Percentiles rank a stretch among this genome's conserved stretches.
Evolutionary conservation across 2,113 vertebrate species (phyloP).

Genomic region (Tragelaphus buxtoni): DNA sequence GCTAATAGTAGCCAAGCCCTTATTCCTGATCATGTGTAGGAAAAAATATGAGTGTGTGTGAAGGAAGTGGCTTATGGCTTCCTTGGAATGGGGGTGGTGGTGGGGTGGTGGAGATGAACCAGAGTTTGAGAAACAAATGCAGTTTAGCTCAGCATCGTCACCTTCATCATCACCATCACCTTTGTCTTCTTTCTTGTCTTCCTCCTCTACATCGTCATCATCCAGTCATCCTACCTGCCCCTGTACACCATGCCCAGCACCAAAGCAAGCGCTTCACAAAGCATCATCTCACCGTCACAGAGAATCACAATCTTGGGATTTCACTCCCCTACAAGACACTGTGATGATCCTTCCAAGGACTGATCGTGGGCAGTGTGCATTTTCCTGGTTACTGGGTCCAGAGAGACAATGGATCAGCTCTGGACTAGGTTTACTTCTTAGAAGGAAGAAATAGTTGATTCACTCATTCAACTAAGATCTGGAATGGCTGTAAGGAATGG

Average conservation of each 20-base stretch:
- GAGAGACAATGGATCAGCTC: not conserved
- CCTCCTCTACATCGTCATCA: fast-evolving
- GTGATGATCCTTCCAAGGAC: fast-evolving
- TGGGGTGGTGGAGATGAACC: not conserved
- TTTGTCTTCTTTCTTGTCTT: too few relatives aligned
- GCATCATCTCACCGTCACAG: not conserved
- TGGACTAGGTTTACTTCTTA: not conserved
- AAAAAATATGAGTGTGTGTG: not conserved
- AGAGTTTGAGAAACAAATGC: not conserved
- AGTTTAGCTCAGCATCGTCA: not conserved
- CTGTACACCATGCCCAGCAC: fast-evolving
- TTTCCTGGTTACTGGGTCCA: not conserved
- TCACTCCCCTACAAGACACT: not conserved
- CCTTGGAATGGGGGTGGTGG: not conserved
- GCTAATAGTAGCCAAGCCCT: not conserved
- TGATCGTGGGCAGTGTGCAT: fast-evolving
- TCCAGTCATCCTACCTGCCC: not conserved
- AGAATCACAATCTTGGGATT: not conserved
- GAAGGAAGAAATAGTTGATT: not conserved
- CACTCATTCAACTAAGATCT: not conserved
- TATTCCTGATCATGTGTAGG: not conserved
- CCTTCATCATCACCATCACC: not conserved
- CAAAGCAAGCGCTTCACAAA: fast-evolving
- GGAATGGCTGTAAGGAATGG: fast-evolving
- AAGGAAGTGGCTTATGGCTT: not conserved